phyloP scores from a whole-genome alignment of 2,888 invertebrate species.

The Morpho deidamia region DNA sequence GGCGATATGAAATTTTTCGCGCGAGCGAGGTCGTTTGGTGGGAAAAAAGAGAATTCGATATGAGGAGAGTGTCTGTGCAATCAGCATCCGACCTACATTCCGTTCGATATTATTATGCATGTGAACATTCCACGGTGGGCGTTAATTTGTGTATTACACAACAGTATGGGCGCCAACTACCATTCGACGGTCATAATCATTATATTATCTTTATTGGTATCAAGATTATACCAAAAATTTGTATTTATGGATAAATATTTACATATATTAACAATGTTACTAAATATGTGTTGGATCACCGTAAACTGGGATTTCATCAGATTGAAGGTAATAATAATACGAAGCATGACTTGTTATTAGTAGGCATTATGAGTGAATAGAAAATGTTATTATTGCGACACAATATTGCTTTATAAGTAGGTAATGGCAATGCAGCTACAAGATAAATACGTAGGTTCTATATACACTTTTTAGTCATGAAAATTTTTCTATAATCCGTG shows the following conservation, averaged over 20 bases:
- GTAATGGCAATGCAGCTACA: too few relatives aligned
- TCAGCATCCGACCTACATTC: constrained; percentile 73
- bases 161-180: constrained; percentile 16
- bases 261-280: neutral
- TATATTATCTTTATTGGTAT: constrained; percentile 12
- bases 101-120: constrained; percentile 52
- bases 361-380: too few relatives aligned
- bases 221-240: constrained; percentile 5
- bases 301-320: too few relatives aligned
- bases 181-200: constrained; percentile 7
- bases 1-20: constrained; percentile 74
- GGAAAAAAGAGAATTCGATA: constrained; percentile 74
- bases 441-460: too few relatives aligned
- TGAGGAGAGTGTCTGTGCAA: constrained; percentile 66
- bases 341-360: too few relatives aligned
- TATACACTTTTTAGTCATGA: too few relatives aligned
- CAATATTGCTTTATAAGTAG: too few relatives aligned
- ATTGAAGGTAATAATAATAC: too few relatives aligned
- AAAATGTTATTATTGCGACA: too few relatives aligned
- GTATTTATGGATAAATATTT: constrained; percentile 1
- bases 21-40: constrained; percentile 59
- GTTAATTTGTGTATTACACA: constrained; percentile 39
- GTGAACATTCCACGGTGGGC: constrained; percentile 35
- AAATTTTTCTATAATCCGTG: too few relatives aligned
- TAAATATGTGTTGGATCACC: too few relatives aligned